Evolutionary conservation across 2,888 invertebrate species (phyloP), one percentile per base, ranked within the genome.

Genomic region (Hirtodrosophila trivittata): DNA sequence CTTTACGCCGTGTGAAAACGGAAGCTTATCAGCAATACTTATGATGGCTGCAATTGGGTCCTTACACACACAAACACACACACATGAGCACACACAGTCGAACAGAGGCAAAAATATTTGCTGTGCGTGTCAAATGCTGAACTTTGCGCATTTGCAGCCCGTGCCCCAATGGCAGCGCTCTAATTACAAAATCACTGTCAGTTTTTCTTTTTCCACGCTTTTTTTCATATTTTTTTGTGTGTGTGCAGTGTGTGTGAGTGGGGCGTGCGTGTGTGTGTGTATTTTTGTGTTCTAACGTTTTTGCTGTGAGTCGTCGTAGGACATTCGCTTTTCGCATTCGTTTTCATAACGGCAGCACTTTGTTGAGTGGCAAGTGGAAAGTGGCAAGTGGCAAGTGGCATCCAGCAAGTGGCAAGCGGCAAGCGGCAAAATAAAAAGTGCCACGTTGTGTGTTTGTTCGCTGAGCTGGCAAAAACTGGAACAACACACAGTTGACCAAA

Each of bases 71-170:
- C 35, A 35, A 3, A 8, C 9, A 43, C 13, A 21, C 21, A 12
- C 26, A 37, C 7, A 42, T 37, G 9, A 9, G 9, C 28, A 28
- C 28, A 28, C 28, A 28, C 25, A 25, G 4, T 4, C 3, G 25
- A n/a, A 28, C 49, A 41, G 33, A 39, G 38, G 10, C 38, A 45
- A 52, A 58, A 59, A 54, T 77, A 77, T 77, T 82, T 75, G 59
- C 75, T 41, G 77, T 77, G 78, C 83, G 77, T 77, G 77, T 82
- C 77, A 77, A 77, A 82, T 66, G 62, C 68, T 67, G 68, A 82
- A 63, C 67, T 65, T 57, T 45, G 37, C 64, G 65, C 72, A 69
- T 66, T 66, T 58, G 43, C 45, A 38, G 28, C 12, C 32, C 26
- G 4, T 37, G 3, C 37, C 28, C 10, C 21, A 12, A 30, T 42